Conservation (phyloP, 37 sponge, comb jelly and placozoan species). For the Beroe forskalii region DNA sequence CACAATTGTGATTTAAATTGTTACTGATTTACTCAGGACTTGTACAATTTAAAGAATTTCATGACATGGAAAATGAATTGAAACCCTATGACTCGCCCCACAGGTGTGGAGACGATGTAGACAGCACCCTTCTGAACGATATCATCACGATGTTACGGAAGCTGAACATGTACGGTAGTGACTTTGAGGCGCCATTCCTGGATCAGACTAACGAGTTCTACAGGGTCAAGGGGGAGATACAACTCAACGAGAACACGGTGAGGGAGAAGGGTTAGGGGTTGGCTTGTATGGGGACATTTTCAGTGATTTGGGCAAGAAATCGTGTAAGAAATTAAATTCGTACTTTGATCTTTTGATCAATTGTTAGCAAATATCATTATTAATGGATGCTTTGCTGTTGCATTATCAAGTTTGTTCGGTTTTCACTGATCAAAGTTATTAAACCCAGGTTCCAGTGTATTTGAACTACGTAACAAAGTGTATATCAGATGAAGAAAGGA, state of each 20-base stretch:
- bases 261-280: background rate
- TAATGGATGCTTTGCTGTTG: too few relatives aligned
- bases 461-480: constrained; percentile 78
- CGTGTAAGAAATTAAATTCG: too few relatives aligned
- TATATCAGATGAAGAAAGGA: constrained; percentile 81
- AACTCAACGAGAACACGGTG: constrained; percentile 32
- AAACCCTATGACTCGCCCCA: too few relatives aligned
- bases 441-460: constrained; percentile 84
- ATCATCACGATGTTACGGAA: background rate
- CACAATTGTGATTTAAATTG: too few relatives aligned
- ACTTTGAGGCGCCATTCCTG: constrained; percentile 17
- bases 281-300: background rate
- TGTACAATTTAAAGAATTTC: too few relatives aligned
- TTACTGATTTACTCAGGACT: too few relatives aligned
- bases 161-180: constrained; percentile 25
- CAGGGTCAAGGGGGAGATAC: constrained; percentile 20
- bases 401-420: too few relatives aligned
- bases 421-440: too few relatives aligned
- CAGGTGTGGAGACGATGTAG: constrained; percentile 4
- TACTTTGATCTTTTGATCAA: too few relatives aligned
- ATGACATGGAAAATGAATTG: too few relatives aligned
- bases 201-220: constrained; percentile 39
- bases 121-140: background rate
- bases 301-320: too few relatives aligned
- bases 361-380: too few relatives aligned